Evolutionary conservation across 2,113 vertebrate species (phyloP).

Genomic region (Dipodomys ordii): DNA sequence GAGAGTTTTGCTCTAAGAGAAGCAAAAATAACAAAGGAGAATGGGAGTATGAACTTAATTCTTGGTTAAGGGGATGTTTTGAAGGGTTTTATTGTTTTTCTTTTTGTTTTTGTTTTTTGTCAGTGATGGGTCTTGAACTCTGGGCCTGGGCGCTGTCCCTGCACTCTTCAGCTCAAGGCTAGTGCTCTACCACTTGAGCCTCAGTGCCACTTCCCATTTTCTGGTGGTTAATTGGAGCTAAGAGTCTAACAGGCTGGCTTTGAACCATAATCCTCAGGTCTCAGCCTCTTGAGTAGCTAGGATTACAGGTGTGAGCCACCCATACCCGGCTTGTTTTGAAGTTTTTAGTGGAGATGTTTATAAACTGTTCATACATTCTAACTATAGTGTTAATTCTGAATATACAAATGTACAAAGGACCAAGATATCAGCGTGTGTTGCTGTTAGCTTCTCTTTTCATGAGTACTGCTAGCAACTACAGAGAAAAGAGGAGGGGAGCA

Average conservation of each 20-base stretch:
- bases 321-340: not conserved
- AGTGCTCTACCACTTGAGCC: no score
- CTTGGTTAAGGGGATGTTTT: not conserved
- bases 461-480: not conserved
- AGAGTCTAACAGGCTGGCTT: no score
- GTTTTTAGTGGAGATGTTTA: not conserved
- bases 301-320: no score
- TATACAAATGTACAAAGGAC: not conserved
- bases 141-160: no score
- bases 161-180: no score
- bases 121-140: no score
- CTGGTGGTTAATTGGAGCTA: no score
- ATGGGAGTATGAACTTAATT: not conserved
- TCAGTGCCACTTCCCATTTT: no score
- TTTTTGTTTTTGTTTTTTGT: no score
- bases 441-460: conserved; percentile 35
- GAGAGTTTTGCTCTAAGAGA: not conserved
- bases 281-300: no score
- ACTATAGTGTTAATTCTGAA: not conserved
- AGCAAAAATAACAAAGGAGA: not conserved
- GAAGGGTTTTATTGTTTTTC: no score
- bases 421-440: not conserved
- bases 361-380: not conserved
- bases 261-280: no score
- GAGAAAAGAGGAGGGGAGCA: not conserved